phyloP scores from a whole-genome alignment of 1,140 invertebrate species.

The Drosophila pectinifera region DNA sequence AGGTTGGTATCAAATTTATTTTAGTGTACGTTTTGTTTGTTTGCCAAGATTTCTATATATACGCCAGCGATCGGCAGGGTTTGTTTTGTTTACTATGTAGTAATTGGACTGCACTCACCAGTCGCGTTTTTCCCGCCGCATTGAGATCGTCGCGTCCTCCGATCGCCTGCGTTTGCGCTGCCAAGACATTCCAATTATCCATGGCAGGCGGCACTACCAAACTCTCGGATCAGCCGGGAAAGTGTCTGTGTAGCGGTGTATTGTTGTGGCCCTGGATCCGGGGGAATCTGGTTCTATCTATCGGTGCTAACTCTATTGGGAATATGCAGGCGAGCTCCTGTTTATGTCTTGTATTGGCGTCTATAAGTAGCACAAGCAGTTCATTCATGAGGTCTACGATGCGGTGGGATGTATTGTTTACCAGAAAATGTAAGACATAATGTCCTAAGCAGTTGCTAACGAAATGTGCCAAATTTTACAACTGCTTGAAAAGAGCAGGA shows the following conservation, averaged over 20 bases:
- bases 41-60: constrained; percentile 39
- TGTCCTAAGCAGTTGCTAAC: not conserved
- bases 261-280: constrained; percentile 22
- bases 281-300: constrained; percentile 36
- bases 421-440: not conserved
- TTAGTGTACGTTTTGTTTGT: constrained; percentile 10
- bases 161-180: constrained; percentile 80
- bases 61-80: constrained; percentile 41
- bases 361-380: constrained; percentile 57
- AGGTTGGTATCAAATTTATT: too few species aligned
- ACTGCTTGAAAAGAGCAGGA: not conserved
- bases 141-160: constrained; percentile 70
- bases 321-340: constrained; percentile 32
- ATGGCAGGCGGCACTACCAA: constrained; percentile 36
- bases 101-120: constrained; percentile 65
- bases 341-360: constrained; percentile 38
- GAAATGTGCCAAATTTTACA: too few species aligned
- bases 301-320: constrained; percentile 4
- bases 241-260: constrained; percentile 23
- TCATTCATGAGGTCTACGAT: constrained; percentile 46
- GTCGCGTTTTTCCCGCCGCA: constrained; percentile 64
- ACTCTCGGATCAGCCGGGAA: constrained; percentile 17
- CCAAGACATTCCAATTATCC: constrained; percentile 85
- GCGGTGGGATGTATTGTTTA: too few species aligned
- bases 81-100: constrained; percentile 66